Base-by-base conservation (phyloP, 2,797 vertebrate species). In the Hylomyscus alleni region DNA sequence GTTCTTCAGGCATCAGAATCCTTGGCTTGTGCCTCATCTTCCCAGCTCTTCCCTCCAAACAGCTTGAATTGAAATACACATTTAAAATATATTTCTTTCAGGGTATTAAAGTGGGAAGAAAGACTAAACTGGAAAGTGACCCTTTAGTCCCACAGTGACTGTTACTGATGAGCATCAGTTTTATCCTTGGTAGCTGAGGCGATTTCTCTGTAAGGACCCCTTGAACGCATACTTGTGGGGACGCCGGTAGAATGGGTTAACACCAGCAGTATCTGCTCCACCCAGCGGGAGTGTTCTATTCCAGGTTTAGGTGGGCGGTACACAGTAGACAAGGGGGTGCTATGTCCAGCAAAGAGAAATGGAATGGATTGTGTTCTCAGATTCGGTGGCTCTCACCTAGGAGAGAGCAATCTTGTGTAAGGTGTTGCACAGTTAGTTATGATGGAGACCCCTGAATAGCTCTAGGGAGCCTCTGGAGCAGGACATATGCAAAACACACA, bases 61-160 rank as follows among this genome's bases (percentile, higher is more conserved):
- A 34, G 15, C 58, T 80, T 83, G n/a, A 94, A 76, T 40, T 84
- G 52, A 95, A 91, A 54, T 44, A 19, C 29, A 56, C n/a, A 26
- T 81, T 91, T 95, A 44, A 14, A 15, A 15, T 44, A 19, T 56
- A 56, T 52, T 8, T 81, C 12, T 50, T 88, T 40, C 34, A 65
- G 80, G 54, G 40, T 77, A 56, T 84, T 76, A 65, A 89, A 80
- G 17, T n/a, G 12, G 26, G 11, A 47, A 44, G 78, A 37, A 86
- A 26, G 40, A 40, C 76, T 60, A 17, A 82, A 14, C n/a, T 76
- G 72, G 93, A 82, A 91, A 93, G 85, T 34, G 82, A 75, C 24
- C 31, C 72, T 54, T 88, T 81, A n/a, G n/a, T 37, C 40, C 82
- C 19, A 10, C 40, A 80, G 0, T 88, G 31, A 31, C 76, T 90